phyloP scores from a whole-genome alignment of 37 sponge, comb jelly and placozoan genomes.

The Lycopodina hypogea region DNA sequence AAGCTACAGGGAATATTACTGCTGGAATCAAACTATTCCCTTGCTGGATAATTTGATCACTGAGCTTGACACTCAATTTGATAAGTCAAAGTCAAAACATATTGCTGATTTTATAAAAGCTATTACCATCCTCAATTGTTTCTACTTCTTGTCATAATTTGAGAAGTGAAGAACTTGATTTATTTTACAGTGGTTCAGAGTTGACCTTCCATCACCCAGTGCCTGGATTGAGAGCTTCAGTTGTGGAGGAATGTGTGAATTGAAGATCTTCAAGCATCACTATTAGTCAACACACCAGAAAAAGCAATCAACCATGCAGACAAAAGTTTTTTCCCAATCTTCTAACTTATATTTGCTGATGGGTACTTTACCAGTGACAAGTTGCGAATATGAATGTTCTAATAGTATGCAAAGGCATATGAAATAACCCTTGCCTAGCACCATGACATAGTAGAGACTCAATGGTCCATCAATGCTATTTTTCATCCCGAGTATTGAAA shows the following conservation, averaged over 20 bases:
- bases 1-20: conserved; percentile 16
- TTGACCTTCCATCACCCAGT: conserved; percentile 25
- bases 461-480: conserved; percentile 15
- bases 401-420: conserved; percentile 39
- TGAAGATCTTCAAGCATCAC: conserved; percentile 2
- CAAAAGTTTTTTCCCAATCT: conserved; percentile 32
- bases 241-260: conserved; percentile 34
- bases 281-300: conserved; percentile 25
- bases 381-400: conserved; percentile 63
- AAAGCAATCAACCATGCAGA: conserved; percentile 28
- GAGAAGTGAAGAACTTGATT: neutral
- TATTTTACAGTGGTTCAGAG: no score
- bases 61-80: conserved; percentile 29
- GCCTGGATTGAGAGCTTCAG: conserved; percentile 39
- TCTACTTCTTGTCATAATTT: conserved; percentile 21
- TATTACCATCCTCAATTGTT: no score
- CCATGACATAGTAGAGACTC: conserved; percentile 19
- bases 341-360: conserved; percentile 23
- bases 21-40: conserved; percentile 41
- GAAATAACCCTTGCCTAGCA: conserved; percentile 22
- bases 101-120: conserved; percentile 28
- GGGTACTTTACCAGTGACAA: conserved; percentile 52
- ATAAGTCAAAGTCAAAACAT: conserved; percentile 3
- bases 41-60: conserved; percentile 42
- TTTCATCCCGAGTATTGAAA: conserved; percentile 1